Conservation (phyloP, 2,797 vertebrate species). For the Cephalopachus bancanus region DNA sequence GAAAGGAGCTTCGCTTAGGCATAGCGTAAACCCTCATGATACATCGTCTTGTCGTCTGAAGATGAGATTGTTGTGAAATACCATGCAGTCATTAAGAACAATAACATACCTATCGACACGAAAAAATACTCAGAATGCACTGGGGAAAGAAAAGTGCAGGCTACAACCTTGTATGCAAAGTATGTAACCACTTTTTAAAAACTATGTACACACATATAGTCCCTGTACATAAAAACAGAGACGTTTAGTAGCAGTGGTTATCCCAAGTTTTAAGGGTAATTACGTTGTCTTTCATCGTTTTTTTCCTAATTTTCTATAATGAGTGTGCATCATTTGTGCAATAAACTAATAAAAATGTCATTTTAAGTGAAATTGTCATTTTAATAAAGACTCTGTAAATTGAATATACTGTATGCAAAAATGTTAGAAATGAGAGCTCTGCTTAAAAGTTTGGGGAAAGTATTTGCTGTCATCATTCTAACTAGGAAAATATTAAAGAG, state of each 20-base stretch:
- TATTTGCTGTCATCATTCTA: conserved; percentile 45
- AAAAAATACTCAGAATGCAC: conserved; percentile 38
- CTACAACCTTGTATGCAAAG: neutral
- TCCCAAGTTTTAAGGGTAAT: neutral
- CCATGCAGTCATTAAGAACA: conserved; percentile 32
- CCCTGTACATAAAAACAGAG: neutral
- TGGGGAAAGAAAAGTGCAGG: neutral
- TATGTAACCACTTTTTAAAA: neutral
- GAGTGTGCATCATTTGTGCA: neutral
- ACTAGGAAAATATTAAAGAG: conserved; percentile 19
- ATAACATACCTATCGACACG: neutral
- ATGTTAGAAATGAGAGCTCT: conserved; percentile 45
- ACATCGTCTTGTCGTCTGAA: conserved; percentile 47
- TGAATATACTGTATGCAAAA: neutral
- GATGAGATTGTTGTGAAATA: conserved; percentile 46
- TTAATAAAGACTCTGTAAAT: neutral
- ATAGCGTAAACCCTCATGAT: neutral
- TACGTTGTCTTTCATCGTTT: neutral
- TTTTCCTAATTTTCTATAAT: conserved; percentile 47
- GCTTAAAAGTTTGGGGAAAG: neutral
- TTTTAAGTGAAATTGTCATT: neutral
- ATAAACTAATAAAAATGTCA: conserved; percentile 24
- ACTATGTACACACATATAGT: neutral
- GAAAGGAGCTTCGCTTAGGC: too few relatives aligned
- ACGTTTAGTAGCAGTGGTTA: conserved; percentile 25